Percentiles rank a stretch among this genome's conserved stretches.
phyloP scores from a whole-genome alignment of 2,113 vertebrate genomes.

The Tautogolabrus adspersus region DNA sequence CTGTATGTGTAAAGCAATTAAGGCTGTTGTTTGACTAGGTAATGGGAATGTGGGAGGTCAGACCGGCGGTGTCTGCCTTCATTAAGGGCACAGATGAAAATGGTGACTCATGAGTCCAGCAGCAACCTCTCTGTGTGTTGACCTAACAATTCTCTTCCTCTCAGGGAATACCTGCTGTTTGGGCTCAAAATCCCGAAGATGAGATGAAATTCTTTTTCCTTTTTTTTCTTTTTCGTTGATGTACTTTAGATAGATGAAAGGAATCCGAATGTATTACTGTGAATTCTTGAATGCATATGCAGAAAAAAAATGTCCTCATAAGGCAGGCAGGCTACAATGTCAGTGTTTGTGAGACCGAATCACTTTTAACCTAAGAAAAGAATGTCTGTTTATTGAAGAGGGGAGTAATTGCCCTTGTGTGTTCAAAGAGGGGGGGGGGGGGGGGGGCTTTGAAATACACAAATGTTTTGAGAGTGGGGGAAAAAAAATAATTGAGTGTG shows the following conservation, averaged over 20 bases:
- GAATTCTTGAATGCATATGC: background rate
- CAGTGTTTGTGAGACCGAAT: slow-evolving; percentile 39
- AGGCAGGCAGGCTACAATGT: slow-evolving; percentile 6
- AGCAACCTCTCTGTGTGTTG: slow-evolving; percentile 27
- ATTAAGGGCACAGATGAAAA: slow-evolving; percentile 69
- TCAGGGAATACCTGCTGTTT: slow-evolving; percentile 37
- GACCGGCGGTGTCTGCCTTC: slow-evolving; percentile 60
- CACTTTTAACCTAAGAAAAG: slow-evolving; percentile 55
- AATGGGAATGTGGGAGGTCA: slow-evolving; percentile 67
- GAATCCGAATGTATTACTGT: background rate
- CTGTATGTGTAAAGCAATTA: slow-evolving; percentile 68
- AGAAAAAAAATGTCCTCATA: slow-evolving; percentile 11
- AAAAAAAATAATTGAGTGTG: slow-evolving; percentile 78
- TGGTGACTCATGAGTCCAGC: slow-evolving; percentile 64
- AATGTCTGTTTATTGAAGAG: slow-evolving; percentile 57
- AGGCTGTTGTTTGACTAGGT: slow-evolving; percentile 69
- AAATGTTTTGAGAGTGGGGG: slow-evolving; percentile 67
- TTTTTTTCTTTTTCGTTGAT: slow-evolving; percentile 9
- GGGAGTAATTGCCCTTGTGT: slow-evolving; percentile 72
- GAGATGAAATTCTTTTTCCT: background rate
- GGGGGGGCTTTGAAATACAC: slow-evolving; percentile 69
- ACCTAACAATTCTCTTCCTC: slow-evolving; percentile 37
- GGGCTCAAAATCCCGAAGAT: slow-evolving; percentile 25
- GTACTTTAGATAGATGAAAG: background rate
- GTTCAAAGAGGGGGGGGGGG: slow-evolving; percentile 54